A percentile compares a stretch with the other conserved stretches of the same genome.
Evolutionary conservation across 2,888 invertebrate species (phyloP).

Genomic region (Timema cristinae): DNA sequence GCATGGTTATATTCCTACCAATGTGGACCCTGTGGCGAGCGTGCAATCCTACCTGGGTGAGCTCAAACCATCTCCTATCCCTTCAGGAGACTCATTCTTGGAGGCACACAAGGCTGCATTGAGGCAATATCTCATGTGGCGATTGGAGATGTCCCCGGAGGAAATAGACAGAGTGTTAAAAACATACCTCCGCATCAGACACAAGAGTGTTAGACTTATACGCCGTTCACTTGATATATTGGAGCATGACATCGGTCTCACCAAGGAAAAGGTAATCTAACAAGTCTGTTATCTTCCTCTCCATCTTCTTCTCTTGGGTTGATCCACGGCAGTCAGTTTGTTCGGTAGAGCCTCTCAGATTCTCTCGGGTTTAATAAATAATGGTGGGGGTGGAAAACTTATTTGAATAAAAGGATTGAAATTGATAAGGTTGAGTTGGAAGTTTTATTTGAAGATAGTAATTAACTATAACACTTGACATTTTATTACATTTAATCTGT

Average conservation of each 20-base stretch:
- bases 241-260: constrained; percentile 53
- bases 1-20: constrained; percentile 41
- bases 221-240: constrained; percentile 54
- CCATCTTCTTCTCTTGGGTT: neutral
- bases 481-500: too few species aligned
- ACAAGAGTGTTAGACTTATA: constrained; percentile 50
- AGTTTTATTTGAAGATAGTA: too few species aligned
- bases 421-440: too few species aligned
- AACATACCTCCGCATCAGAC: constrained; percentile 41
- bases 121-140: constrained; percentile 42
- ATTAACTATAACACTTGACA: too few species aligned
- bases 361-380: too few species aligned
- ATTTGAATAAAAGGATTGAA: too few species aligned
- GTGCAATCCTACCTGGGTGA: constrained; percentile 39
- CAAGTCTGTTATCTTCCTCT: constrained; percentile 5
- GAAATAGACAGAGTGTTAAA: constrained; percentile 43
- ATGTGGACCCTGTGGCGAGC: constrained; percentile 44
- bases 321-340: neutral
- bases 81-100: constrained; percentile 10
- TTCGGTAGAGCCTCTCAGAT: too few species aligned
- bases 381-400: too few species aligned
- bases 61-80: constrained; percentile 23
- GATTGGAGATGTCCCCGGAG: constrained; percentile 43
- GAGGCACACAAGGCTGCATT: constrained; percentile 15
- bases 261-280: constrained; percentile 41